A percentile compares a stretch with the other conserved stretches of the same genome.
phyloP scores from a whole-genome alignment of 2,888 invertebrate genomes.

The Ctena decussata region DNA sequence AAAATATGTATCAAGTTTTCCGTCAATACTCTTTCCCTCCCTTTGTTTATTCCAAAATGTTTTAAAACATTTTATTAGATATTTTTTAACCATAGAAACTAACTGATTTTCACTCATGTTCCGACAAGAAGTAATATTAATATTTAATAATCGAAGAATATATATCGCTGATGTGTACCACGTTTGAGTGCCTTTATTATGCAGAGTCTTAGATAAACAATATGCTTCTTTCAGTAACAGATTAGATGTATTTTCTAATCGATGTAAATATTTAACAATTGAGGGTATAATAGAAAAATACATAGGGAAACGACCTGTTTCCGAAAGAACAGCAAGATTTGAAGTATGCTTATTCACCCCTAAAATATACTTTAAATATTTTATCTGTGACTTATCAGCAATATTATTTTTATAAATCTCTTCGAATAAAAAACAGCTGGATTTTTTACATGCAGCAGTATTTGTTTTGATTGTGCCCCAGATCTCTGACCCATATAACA shows the following conservation, averaged over 20 bases:
- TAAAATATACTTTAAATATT: background rate
- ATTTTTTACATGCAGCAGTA: background rate
- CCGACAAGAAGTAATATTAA: background rate
- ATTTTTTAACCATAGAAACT: background rate
- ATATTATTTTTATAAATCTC: background rate
- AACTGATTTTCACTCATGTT: background rate
- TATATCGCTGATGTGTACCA: background rate
- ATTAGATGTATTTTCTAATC: background rate
- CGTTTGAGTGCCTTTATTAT: background rate
- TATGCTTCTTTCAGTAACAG: background rate
- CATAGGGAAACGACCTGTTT: constrained; percentile 4
- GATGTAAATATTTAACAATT: background rate
- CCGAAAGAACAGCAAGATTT: too few relatives aligned
- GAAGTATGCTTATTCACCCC: too few relatives aligned
- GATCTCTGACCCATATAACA: background rate
- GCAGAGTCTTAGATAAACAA: background rate
- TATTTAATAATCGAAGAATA: background rate
- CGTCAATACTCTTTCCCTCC: background rate
- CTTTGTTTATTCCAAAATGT: background rate
- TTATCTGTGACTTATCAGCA: background rate
- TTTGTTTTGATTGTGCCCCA: background rate
- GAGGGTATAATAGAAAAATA: background rate
- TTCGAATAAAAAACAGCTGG: background rate
- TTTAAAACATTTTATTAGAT: background rate
- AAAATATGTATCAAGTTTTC: background rate